Conservation (phyloP, 2,797 vertebrate species). For the Capromys pilorides region DNA sequence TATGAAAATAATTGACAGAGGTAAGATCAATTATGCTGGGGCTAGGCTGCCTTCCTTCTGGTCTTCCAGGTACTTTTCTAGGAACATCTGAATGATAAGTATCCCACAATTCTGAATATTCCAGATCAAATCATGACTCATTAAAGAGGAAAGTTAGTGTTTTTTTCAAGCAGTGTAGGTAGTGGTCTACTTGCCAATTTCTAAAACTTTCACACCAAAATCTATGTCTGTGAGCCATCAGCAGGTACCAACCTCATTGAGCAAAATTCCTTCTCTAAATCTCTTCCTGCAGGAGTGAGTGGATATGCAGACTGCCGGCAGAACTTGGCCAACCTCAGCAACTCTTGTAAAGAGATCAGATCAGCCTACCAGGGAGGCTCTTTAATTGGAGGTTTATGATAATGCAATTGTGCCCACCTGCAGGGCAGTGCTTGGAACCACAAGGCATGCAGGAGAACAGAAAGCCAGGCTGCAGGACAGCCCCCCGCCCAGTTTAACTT, state of each 20-base stretch:
- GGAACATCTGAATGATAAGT: background rate
- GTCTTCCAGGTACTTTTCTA: conserved; percentile 31
- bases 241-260: conserved; percentile 1
- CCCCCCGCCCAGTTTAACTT: background rate
- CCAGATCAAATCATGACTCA: conserved; percentile 28
- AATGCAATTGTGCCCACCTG: conserved; percentile 51
- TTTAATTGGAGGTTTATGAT: conserved; percentile 71
- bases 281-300: conserved; percentile 36
- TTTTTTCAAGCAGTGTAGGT: background rate
- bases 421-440: conserved; percentile 49
- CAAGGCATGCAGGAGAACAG: background rate
- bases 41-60: background rate
- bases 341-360: conserved; percentile 50
- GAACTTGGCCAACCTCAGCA: conserved; percentile 33
- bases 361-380: conserved; percentile 30
- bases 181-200: conserved; percentile 17
- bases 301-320: conserved; percentile 56
- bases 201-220: conserved; percentile 13
- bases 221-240: background rate
- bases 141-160: conserved; percentile 1
- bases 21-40: background rate
- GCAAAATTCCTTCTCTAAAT: background rate
- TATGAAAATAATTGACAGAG: background rate
- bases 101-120: background rate
- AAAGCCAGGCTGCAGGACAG: conserved; percentile 50